Conservation (phyloP, 2,888 invertebrate species). For the Nematopogon swammerdamellus region DNA sequence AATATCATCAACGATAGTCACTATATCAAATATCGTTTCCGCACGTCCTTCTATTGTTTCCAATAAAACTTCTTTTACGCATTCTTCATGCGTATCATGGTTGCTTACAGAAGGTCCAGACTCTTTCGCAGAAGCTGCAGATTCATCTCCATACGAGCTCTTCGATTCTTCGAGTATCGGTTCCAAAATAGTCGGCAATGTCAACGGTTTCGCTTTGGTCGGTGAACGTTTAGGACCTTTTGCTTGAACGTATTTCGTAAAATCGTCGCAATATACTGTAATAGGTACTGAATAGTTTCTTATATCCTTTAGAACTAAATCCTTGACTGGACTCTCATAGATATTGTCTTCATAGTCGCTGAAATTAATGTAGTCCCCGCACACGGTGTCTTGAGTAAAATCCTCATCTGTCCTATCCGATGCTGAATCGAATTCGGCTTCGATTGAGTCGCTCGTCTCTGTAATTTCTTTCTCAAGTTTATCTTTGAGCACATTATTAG, state of each 20-base stretch:
- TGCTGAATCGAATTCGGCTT: background rate
- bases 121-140: conserved; percentile 14
- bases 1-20: no score
- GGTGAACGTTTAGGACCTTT: conserved; percentile 17
- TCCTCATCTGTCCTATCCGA: conserved; percentile 19
- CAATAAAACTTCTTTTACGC: conserved; percentile 7
- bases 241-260: conserved; percentile 21
- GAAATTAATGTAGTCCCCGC: conserved; percentile 49
- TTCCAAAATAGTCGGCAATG: conserved; percentile 22
- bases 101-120: no score
- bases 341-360: conserved; percentile 35
- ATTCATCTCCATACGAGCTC: conserved; percentile 23
- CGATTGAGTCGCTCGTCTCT: background rate
- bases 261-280: conserved; percentile 40
- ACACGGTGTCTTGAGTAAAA: conserved; percentile 15
- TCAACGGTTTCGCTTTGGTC: conserved; percentile 12
- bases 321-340: conserved; percentile 45
- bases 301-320: conserved; percentile 43
- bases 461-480: no score
- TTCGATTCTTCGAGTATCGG: conserved; percentile 49
- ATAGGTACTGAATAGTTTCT: conserved; percentile 48
- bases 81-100: conserved; percentile 22
- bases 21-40: no score
- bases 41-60: background rate
- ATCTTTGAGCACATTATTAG: no score